These are phyloP conservation scores for Plebejus argus DNA, from an alignment of 2,888 invertebrate species.

Conservation along the genomic window DNA sequence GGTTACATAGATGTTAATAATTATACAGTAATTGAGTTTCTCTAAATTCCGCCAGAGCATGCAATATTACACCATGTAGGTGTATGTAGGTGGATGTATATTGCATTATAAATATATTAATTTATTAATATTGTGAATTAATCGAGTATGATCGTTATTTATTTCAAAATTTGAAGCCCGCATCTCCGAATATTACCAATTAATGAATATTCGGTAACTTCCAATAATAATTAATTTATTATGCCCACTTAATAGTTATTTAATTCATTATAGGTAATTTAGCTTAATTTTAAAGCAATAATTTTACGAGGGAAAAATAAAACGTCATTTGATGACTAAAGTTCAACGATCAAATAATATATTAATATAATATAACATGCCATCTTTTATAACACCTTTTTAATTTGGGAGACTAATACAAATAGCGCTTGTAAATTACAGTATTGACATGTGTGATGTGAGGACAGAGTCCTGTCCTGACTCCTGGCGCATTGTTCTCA, in stretches of 20 bases:
- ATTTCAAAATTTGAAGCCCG: background rate
- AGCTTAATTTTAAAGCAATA: background rate
- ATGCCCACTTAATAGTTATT: background rate
- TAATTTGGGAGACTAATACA: slow-evolving; percentile 6
- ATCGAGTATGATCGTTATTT: background rate
- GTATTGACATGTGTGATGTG: slow-evolving; percentile 56
- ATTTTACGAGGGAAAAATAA: background rate
- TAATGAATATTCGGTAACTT: background rate
- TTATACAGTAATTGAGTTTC: too few species aligned
- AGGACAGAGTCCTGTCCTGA: slow-evolving; percentile 45
- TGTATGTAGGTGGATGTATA: too few species aligned
- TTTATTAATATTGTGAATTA: background rate
- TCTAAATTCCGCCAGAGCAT: too few species aligned
- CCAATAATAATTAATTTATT: background rate
- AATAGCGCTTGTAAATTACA: slow-evolving; percentile 45
- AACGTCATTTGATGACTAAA: too few species aligned
- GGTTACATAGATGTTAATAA: too few species aligned
- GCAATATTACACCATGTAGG: too few species aligned
- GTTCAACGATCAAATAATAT: too few species aligned
- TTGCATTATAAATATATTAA: too few species aligned
- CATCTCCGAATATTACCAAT: background rate
- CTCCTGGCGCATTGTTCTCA: slow-evolving; percentile 57
- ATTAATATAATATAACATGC: too few species aligned
- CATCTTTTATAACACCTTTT: too few species aligned
- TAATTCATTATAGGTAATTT: background rate